phyloP scores from a whole-genome alignment of 1,140 invertebrate genomes.

The roundworm (Caenorhabditis elegans) region WBcel235 BX284605.5:14038001-14038500 shows the following conservation, averaged over 20 bases:
- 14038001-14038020: conserved; percentile 33
- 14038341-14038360: conserved; percentile 25
- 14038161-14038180: neutral
- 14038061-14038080: neutral
- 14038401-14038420: no score
- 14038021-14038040: conserved; percentile 11
- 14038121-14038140: neutral
- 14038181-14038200: conserved; percentile 27
- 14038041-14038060: conserved; percentile 18
- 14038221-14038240: conserved; percentile 33
- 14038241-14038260: neutral
- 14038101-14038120: conserved; percentile 11
- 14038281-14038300: conserved; percentile 23
- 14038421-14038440: no score
- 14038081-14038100: neutral
- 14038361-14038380: conserved; percentile 24
- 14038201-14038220: conserved; percentile 29
- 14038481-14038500: no score
- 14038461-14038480: no score
- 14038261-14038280: neutral
- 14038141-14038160: neutral
- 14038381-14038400: no score
- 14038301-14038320: neutral
- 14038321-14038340: conserved; percentile 35
- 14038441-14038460: no score